Percentiles rank a stretch among this genome's conserved stretches.
Conservation (phyloP, 1,140 invertebrate species). For the Globodera ellingtonae region DNA sequence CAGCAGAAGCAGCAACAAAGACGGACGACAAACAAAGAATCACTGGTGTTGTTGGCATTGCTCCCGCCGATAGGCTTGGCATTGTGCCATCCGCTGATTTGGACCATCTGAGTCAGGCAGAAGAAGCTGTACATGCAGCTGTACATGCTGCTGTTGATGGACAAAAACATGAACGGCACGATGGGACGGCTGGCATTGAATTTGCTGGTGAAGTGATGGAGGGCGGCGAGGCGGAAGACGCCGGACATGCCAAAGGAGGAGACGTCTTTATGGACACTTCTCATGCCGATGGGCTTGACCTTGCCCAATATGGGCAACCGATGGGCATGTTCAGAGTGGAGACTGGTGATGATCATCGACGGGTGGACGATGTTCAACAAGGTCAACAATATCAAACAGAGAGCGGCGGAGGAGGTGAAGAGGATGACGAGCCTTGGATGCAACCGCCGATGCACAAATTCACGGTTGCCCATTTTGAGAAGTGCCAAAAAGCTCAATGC, state of each 20-base stretch:
- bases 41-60: no score
- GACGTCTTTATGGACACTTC: conserved; percentile 4
- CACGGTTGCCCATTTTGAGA: conserved; percentile 12
- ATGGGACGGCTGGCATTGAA: not conserved
- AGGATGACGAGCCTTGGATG: conserved; percentile 52
- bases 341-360: not conserved
- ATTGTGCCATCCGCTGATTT: not conserved
- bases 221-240: not conserved
- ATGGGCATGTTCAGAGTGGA: not conserved
- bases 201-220: not conserved
- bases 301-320: conserved; percentile 26
- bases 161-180: not conserved
- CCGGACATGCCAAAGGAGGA: not conserved
- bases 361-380: not conserved
- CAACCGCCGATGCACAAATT: conserved; percentile 50
- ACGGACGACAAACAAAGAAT: not conserved
- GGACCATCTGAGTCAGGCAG: no score
- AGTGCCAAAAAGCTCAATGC: no score
- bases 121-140: no score
- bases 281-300: not conserved
- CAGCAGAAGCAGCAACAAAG: not conserved
- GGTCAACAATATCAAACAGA: conserved; percentile 5
- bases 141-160: not conserved
- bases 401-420: conserved; percentile 16
- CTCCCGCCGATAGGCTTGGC: no score